These are phyloP conservation scores for Phoenicopterus ruber DNA, from an alignment of 2,113 vertebrate genomes.

Conservation along the genomic window DNA sequence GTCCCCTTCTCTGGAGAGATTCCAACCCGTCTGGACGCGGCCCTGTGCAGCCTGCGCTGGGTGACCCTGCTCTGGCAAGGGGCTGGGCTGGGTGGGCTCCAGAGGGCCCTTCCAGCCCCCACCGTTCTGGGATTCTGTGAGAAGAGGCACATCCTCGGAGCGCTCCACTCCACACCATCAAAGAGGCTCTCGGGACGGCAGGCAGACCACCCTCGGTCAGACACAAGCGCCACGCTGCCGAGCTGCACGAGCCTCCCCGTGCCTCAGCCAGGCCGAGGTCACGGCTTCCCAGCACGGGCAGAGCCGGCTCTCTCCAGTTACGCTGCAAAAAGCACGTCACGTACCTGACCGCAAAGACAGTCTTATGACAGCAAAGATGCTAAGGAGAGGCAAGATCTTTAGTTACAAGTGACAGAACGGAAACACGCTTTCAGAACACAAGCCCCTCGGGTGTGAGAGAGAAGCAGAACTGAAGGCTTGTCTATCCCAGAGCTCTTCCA, in stretches of 20 bases:
- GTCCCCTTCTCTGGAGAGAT: too few relatives aligned
- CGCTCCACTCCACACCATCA: rapidly evolving
- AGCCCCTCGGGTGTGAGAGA: neutral
- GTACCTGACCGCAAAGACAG: neutral
- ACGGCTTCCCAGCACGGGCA: neutral
- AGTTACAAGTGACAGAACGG: neutral
- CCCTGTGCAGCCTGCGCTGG: too few relatives aligned
- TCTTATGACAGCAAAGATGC: neutral
- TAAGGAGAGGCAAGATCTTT: neutral
- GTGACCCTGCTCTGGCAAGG: too few relatives aligned
- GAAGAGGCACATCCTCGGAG: neutral
- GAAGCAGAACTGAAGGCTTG: neutral
- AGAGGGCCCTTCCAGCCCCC: too few relatives aligned
- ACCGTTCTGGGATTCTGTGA: too few relatives aligned
- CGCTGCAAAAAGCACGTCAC: rapidly evolving
- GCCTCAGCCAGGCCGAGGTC: neutral
- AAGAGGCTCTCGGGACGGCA: rapidly evolving
- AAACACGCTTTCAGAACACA: neutral
- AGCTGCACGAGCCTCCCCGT: rapidly evolving
- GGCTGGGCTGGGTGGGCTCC: too few relatives aligned
- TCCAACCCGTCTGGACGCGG: too few relatives aligned
- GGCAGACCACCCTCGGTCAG: too few relatives aligned
- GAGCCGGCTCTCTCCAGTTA: neutral
- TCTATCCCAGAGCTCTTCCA: neutral
- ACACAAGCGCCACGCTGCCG: neutral